A percentile compares a stretch with the other conserved stretches of the same genome.
These are phyloP conservation scores for Hiodon alosoides DNA, from an alignment of 2,113 vertebrate species.

Conservation along the genomic window DNA sequence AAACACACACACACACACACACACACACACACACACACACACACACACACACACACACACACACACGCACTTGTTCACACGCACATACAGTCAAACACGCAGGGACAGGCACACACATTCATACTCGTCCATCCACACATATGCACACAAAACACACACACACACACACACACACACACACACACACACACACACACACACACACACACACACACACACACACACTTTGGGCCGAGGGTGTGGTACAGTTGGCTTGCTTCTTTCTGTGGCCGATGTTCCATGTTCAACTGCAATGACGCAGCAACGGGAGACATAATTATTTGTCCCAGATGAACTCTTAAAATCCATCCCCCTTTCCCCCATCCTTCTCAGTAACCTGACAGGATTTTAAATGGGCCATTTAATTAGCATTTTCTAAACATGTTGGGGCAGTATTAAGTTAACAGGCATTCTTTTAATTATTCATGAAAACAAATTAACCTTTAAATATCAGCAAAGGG, in stretches of 20 bases:
- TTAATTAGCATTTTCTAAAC: constrained; percentile 46
- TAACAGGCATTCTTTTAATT: constrained; percentile 50
- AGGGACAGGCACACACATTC: background rate
- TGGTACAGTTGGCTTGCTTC: background rate
- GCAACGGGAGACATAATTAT: constrained; percentile 13
- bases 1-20: too few species aligned
- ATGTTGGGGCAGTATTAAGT: constrained; percentile 33
- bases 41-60: too few species aligned
- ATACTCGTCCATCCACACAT: background rate
- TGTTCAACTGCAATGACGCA: too few species aligned
- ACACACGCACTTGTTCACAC: background rate
- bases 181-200: constrained; percentile 33
- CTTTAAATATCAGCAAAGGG: constrained; percentile 53
- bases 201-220: constrained; percentile 34
- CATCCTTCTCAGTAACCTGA: constrained; percentile 22
- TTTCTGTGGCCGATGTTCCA: too few species aligned
- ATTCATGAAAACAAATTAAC: constrained; percentile 59
- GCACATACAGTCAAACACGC: background rate
- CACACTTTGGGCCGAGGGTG: background rate
- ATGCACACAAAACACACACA: background rate
- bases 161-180: constrained; percentile 34
- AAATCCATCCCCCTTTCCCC: background rate
- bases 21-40: too few species aligned
- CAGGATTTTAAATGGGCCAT: constrained; percentile 33
- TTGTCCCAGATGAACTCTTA: constrained; percentile 8